phyloP scores from a whole-genome alignment of 2,113 vertebrate species.

The Rhynchopsitta pachyrhyncha region DNA sequence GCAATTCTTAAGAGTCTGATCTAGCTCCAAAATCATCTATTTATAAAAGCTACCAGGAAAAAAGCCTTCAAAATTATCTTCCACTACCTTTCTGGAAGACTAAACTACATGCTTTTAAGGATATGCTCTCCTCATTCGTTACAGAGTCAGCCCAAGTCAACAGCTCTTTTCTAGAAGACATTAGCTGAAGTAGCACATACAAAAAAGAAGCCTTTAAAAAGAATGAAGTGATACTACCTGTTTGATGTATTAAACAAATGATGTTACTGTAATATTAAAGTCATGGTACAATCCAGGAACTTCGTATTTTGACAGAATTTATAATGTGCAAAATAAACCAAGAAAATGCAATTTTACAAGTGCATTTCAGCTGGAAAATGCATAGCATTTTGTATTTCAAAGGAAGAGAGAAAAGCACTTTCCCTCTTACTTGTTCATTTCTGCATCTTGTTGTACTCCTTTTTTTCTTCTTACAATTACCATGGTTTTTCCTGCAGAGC shows the following conservation, averaged over 20 bases:
- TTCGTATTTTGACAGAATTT: not conserved
- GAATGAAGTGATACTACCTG: not conserved
- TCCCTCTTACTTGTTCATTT: not conserved
- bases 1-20: not conserved
- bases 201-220: not conserved
- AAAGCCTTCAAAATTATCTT: not conserved
- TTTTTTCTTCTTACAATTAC: not conserved
- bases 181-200: not conserved
- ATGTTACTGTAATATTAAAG: not conserved
- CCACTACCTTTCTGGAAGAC: not conserved
- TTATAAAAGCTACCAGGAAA: not conserved
- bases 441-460: not conserved
- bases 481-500: not conserved
- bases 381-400: not conserved
- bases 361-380: not conserved
- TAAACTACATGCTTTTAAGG: not conserved
- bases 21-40: not conserved
- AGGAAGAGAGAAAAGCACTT: not conserved
- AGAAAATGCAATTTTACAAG: not conserved
- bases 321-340: not conserved
- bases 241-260: not conserved
- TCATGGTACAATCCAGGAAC: not conserved
- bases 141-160: not conserved
- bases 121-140: not conserved
- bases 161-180: not conserved